These are phyloP conservation scores for Etheostoma perlongum DNA, from an alignment of 2,797 vertebrate genomes.

Conservation along the genomic window DNA sequence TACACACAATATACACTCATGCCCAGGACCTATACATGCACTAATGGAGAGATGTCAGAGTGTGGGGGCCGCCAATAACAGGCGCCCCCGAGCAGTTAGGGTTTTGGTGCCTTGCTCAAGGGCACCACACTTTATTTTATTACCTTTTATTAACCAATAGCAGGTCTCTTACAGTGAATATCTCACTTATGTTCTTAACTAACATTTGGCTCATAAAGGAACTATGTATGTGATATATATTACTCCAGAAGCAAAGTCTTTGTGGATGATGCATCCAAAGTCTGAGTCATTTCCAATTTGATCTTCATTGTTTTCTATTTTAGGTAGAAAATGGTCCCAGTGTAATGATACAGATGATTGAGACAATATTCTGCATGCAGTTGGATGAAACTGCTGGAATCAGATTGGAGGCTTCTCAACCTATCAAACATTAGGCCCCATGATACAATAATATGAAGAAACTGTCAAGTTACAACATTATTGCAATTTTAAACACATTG, in stretches of 20 bases:
- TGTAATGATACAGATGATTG: neutral
- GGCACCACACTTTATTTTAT: too few relatives aligned
- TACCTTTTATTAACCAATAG: too few relatives aligned
- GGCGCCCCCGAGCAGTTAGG: too few relatives aligned
- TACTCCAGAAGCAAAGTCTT: neutral
- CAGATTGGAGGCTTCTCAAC: neutral
- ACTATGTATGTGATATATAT: neutral
- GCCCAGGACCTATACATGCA: too few relatives aligned
- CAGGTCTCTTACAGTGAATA: neutral
- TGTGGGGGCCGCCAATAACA: too few relatives aligned
- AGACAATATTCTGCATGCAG: neutral
- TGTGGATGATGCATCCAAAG: neutral
- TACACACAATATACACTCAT: too few relatives aligned
- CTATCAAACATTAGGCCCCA: neutral
- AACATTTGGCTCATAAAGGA: neutral
- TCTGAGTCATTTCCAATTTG: neutral
- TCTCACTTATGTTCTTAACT: neutral
- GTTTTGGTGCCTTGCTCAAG: too few relatives aligned
- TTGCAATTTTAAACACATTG: too few relatives aligned
- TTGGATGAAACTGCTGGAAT: constrained; percentile 2
- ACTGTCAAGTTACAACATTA: too few relatives aligned
- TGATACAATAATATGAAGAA: too few relatives aligned
- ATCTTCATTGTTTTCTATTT: neutral
- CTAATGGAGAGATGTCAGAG: too few relatives aligned
- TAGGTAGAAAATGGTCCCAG: neutral